A percentile compares a stretch with the other conserved stretches of the same genome.
Conservation (phyloP, 1,140 invertebrate genomes). For the Apis cerana region DNA sequence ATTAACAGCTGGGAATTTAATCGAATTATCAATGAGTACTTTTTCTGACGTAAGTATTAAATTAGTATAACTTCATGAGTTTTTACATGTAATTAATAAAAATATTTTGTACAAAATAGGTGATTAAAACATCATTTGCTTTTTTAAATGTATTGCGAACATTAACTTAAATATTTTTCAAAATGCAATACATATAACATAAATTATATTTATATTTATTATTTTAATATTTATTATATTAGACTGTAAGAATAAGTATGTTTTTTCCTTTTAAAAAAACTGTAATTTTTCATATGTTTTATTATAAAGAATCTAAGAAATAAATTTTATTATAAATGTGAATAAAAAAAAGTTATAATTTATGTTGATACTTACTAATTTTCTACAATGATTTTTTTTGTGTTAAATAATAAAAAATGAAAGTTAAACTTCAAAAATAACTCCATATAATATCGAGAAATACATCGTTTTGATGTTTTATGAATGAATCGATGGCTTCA, state of each 20-base stretch:
- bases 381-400: neutral
- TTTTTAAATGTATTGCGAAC: conserved; percentile 37
- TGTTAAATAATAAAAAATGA: neutral
- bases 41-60: conserved; percentile 56
- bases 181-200: too few relatives aligned
- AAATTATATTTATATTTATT: neutral
- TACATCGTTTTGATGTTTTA: neutral
- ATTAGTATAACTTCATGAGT: neutral
- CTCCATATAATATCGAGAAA: neutral
- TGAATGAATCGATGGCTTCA: neutral
- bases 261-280: neutral
- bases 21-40: conserved; percentile 46
- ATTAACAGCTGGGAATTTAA: conserved; percentile 61
- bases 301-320: neutral
- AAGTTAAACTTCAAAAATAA: neutral
- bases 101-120: neutral
- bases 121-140: conserved; percentile 35
- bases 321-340: neutral
- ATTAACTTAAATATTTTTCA: conserved; percentile 1
- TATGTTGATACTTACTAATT: neutral
- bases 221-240: neutral
- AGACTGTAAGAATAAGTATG: neutral
- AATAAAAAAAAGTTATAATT: neutral
- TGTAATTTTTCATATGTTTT: neutral
- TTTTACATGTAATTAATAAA: neutral